Conservation (phyloP, 2,888 invertebrate species). For the Ditylenchus weischeri region DNA sequence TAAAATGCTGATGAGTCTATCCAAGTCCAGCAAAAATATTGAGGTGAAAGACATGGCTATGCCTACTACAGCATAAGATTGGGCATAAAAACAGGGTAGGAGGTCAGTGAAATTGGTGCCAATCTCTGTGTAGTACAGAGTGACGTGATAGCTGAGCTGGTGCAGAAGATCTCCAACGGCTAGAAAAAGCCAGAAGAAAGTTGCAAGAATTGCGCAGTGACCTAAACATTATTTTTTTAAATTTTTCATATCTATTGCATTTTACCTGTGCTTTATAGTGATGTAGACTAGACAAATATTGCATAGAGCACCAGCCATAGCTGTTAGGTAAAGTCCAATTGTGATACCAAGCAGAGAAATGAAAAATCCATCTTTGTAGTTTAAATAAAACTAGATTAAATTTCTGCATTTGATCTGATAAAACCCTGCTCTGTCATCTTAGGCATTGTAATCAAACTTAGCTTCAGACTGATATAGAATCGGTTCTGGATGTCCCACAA, state of each 20-base stretch:
- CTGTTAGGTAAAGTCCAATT: background rate
- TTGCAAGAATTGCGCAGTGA: background rate
- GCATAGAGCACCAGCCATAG: background rate
- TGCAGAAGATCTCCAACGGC: background rate
- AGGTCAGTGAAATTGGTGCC: background rate
- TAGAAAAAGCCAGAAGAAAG: background rate
- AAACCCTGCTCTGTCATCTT: too few species aligned
- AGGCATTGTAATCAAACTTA: too few species aligned
- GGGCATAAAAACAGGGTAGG: slow-evolving; percentile 1
- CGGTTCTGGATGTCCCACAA: too few species aligned
- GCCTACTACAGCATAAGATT: slow-evolving; percentile 1
- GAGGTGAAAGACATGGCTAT: slow-evolving; percentile 4
- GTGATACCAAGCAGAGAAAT: background rate
- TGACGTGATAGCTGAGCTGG: slow-evolving; percentile 3
- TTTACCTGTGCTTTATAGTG: slow-evolving; percentile 4
- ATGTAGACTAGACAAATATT: slow-evolving; percentile 3
- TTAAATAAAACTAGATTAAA: background rate
- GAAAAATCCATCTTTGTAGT: slow-evolving; percentile 3
- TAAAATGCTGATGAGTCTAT: background rate
- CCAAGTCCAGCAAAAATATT: slow-evolving; percentile 3
- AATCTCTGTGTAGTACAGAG: background rate
- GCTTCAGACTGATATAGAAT: too few species aligned
- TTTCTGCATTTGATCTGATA: too few species aligned
- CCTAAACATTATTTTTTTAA: background rate
- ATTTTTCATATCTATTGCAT: background rate